Conservation (phyloP, 1,140 invertebrate species). For the Drosophila jambulina region DNA sequence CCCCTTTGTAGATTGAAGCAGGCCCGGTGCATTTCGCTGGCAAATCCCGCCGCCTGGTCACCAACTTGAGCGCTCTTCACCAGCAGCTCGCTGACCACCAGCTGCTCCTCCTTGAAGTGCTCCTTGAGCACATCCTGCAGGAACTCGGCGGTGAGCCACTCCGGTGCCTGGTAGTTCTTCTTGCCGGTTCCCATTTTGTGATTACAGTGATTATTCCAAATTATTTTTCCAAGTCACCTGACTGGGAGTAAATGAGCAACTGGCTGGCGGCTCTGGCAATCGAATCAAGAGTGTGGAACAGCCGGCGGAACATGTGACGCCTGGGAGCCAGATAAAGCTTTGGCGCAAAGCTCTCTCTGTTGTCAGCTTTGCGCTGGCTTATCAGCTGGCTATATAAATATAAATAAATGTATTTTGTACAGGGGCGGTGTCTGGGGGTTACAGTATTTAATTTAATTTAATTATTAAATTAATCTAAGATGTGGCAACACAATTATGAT, state of each 20-base stretch:
- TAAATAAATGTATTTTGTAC: not conserved
- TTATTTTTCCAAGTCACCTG: constrained; percentile 70
- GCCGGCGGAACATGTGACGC: constrained; percentile 19
- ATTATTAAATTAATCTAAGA: not conserved
- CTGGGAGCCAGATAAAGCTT: constrained; percentile 3
- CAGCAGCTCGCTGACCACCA: constrained; percentile 66
- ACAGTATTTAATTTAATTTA: not conserved
- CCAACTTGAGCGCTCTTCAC: constrained; percentile 67
- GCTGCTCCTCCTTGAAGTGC: constrained; percentile 77
- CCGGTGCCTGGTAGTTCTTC: constrained; percentile 76
- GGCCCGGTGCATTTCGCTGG: constrained; percentile 82
- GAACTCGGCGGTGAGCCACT: constrained; percentile 78
- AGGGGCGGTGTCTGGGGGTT: not conserved
- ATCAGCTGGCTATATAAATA: constrained; percentile 18
- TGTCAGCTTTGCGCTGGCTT: constrained; percentile 25
- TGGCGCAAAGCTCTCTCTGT: constrained; percentile 45
- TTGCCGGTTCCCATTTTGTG: constrained; percentile 76
- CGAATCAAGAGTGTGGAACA: constrained; percentile 43
- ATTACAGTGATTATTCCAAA: constrained; percentile 6
- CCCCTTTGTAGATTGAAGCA: constrained; percentile 72
- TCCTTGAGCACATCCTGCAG: constrained; percentile 83
- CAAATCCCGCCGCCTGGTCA: constrained; percentile 66
- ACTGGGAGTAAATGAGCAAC: constrained; percentile 40
- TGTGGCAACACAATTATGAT: not conserved
- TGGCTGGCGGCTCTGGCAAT: constrained; percentile 34